Percentiles rank a stretch among this genome's conserved stretches.
phyloP scores from a whole-genome alignment of 2,113 vertebrate genomes.

The Marmota flaviventris region DNA sequence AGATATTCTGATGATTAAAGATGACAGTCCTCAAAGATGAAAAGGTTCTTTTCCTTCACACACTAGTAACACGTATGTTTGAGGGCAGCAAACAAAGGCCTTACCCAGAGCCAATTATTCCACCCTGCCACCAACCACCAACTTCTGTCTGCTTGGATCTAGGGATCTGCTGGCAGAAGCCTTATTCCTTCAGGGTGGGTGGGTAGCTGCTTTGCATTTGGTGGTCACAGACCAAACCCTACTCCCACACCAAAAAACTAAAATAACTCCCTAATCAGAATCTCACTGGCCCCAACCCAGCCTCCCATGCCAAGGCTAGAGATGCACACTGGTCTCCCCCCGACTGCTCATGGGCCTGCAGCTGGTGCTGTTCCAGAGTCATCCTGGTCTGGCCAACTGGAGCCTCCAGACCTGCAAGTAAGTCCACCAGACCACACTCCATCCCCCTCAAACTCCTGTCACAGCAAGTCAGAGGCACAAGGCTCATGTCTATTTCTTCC shows the following conservation, averaged over 20 bases:
- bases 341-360: not conserved
- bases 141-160: not conserved
- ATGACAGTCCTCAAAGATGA: conserved; percentile 55
- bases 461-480: not conserved
- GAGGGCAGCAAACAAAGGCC: not conserved
- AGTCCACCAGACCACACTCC: accelerated
- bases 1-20: not conserved
- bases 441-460: not conserved
- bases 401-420: not conserved
- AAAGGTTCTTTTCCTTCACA: not conserved
- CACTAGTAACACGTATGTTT: not conserved
- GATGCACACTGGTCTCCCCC: accelerated
- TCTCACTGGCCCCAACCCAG: not conserved
- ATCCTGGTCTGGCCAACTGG: not conserved
- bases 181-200: accelerated
- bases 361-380: accelerated
- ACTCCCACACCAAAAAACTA: too few species aligned
- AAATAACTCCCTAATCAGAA: not conserved
- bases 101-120: not conserved
- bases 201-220: too few species aligned
- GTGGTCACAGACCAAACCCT: not conserved
- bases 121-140: not conserved
- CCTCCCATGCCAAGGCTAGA: not conserved
- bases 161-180: accelerated
- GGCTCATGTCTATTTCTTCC: not conserved